Evolutionary conservation across 2,888 invertebrate genomes (phyloP), one percentile per base, ranked within the genome.

Genomic region (Agonum fuliginosum): DNA sequence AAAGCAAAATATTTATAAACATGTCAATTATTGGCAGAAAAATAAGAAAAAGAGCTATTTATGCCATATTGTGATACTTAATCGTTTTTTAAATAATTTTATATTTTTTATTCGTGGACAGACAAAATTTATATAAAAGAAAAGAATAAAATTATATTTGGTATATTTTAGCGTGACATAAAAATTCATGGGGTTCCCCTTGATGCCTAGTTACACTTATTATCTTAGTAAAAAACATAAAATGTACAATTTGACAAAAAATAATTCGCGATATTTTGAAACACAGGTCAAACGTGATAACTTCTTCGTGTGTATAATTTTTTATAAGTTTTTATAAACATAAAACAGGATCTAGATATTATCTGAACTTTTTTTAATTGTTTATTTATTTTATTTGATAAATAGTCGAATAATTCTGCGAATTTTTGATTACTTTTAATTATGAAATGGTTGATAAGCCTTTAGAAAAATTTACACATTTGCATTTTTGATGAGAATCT

Each of bases 1-100:
- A 37, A 37, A 10, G 37, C 37, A 37, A n/a, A 37, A 10, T 37
- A n/a, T 37, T 37, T 37, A 46, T 46, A 46, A 46, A 46, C 46
- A 46, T 37, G 37, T 46, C 17, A 46, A 17, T 46, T 46, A 46
- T 12, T 0, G 6, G 12, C 12, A 46, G 46, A 46, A 46, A 46
- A 46, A 46, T 46, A 46, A 6, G 46, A 46, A 46, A 46, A 46
- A 8, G 6, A 5, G 10, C 17, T 46, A 17, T 12, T 46, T 46
- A 1, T 46, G 14, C 17, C 4, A 17, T 17, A 17, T 46, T 41
- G 1, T 30, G 30, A 30, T 37, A 37, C 37, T 37, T 2, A 3
- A 1, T 37, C 4, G 12, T 37, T 3, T 37, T n/a, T n/a, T n/a
- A n/a, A n/a, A n/a, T n/a, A n/a, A n/a, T n/a, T n/a, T n/a, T n/a